A percentile compares a stretch with the other conserved stretches of the same genome.
phyloP scores from a whole-genome alignment of 2,888 invertebrate species.

The Pterostichus madidus region DNA sequence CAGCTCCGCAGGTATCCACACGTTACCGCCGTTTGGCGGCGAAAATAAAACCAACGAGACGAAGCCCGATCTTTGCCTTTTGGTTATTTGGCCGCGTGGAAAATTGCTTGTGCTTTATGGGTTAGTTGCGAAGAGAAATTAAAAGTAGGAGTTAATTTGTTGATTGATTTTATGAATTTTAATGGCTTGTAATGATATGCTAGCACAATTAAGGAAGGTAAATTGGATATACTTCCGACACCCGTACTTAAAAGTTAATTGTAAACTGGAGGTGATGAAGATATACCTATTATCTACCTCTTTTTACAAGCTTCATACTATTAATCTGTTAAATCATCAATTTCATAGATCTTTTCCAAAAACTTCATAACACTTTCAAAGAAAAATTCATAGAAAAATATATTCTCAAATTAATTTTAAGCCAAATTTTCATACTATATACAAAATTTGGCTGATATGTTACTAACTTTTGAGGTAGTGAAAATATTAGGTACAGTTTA shows the following conservation, averaged over 20 bases:
- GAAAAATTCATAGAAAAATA: too few species aligned
- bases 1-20: constrained; percentile 39
- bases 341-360: too few species aligned
- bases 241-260: constrained; percentile 41
- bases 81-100: constrained; percentile 43
- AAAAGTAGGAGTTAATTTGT: constrained; percentile 52
- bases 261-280: constrained; percentile 38
- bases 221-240: constrained; percentile 49
- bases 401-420: too few species aligned
- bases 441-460: too few species aligned
- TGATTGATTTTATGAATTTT: constrained; percentile 54
- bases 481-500: too few species aligned
- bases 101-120: constrained; percentile 61
- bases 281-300: constrained; percentile 21
- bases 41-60: constrained; percentile 35
- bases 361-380: too few species aligned
- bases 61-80: constrained; percentile 18
- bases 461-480: too few species aligned
- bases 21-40: constrained; percentile 47
- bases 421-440: too few species aligned
- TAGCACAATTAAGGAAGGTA: constrained; percentile 39
- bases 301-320: not conserved
- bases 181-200: constrained; percentile 42
- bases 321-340: too few species aligned
- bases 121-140: constrained; percentile 23